Conservation (phyloP, 2,113 vertebrate species). For the Tenebrosternarchus preto region DNA sequence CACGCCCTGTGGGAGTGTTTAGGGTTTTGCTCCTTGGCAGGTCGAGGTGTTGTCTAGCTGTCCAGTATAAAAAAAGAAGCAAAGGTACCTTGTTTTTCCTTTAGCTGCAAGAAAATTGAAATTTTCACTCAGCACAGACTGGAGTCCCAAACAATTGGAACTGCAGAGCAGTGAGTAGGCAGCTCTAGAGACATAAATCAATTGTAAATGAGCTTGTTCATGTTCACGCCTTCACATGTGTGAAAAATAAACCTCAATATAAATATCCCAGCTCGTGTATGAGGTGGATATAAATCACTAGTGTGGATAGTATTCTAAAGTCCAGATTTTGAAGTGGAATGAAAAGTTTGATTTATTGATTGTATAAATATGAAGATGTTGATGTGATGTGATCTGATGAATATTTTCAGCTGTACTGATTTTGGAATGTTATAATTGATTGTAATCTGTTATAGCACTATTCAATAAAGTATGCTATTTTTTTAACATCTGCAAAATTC, state of each 20-base stretch:
- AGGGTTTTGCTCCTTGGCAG: slow-evolving; percentile 20
- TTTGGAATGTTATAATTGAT: no score
- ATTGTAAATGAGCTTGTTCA: not conserved
- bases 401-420: no score
- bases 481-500: no score
- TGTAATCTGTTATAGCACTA: no score
- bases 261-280: no score
- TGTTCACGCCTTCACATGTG: not conserved
- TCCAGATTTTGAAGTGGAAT: no score
- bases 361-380: no score
- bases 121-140: not conserved
- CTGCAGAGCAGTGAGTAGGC: not conserved
- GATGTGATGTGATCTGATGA: not conserved
- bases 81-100: not conserved
- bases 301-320: no score
- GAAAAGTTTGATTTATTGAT: no score
- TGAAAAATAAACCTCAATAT: not conserved
- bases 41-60: slow-evolving; percentile 14
- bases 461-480: no score
- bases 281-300: no score
- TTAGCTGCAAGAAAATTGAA: slow-evolving; percentile 8
- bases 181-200: not conserved
- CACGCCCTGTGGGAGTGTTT: not conserved
- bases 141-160: not conserved
- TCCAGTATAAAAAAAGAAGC: not conserved